Evolutionary conservation across 2,113 vertebrate species (phyloP).

Genomic region (Aspidoscelis tigris): DNA sequence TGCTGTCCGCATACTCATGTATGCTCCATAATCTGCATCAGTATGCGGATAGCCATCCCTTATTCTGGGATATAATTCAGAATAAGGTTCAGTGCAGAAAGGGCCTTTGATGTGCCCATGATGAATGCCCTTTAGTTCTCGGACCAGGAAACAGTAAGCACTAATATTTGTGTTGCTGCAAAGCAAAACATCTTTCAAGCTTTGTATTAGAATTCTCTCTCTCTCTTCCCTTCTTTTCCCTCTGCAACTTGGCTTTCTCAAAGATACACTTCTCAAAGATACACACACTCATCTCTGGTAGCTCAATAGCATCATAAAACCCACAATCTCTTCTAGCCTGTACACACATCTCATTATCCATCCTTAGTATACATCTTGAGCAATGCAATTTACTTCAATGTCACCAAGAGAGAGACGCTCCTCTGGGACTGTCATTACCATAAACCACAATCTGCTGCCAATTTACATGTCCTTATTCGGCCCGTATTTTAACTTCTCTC

Average conservation of each 20-base stretch:
- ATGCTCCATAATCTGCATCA: too few species aligned
- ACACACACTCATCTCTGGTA: slow-evolving; percentile 27
- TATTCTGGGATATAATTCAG: too few species aligned
- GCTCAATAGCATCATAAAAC: slow-evolving; percentile 59
- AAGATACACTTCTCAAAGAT: background rate
- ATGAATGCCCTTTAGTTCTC: background rate
- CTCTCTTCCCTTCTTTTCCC: background rate
- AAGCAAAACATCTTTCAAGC: background rate
- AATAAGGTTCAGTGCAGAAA: too few species aligned
- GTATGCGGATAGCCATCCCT: too few species aligned
- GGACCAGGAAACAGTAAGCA: background rate
- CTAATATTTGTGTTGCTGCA: slow-evolving; percentile 5
- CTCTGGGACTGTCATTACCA: slow-evolving; percentile 67
- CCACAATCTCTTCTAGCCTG: slow-evolving; percentile 38
- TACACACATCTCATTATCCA: slow-evolving; percentile 70
- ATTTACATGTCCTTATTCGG: slow-evolving; percentile 59
- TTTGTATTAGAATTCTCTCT: background rate
- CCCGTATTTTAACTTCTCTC: slow-evolving; percentile 62
- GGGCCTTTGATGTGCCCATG: background rate
- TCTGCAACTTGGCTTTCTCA: background rate
- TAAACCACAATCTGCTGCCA: slow-evolving; percentile 74
- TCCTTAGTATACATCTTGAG: slow-evolving; percentile 65
- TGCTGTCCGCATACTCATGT: too few species aligned
- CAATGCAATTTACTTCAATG: slow-evolving; percentile 75
- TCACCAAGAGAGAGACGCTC: slow-evolving; percentile 71